Evolutionary conservation across 2,888 invertebrate genomes (phyloP).

Genomic region (Dicyrtomina minuta): DNA sequence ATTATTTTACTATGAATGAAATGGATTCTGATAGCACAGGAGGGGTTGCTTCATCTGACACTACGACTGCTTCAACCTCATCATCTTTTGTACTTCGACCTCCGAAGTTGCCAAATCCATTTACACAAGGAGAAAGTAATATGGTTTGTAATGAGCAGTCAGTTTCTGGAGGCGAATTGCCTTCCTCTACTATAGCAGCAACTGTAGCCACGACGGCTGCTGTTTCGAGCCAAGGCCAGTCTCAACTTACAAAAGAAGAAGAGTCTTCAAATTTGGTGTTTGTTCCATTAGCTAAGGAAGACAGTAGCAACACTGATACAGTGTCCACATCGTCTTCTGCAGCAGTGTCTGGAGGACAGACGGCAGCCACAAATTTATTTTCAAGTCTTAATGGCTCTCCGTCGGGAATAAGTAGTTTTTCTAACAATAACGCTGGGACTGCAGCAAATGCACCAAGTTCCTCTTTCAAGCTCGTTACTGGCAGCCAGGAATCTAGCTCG

Average conservation of each 20-base stretch:
- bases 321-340: background rate
- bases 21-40: background rate
- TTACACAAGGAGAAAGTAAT: conserved; percentile 2
- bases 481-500: background rate
- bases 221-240: background rate
- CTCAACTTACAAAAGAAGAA: background rate
- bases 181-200: background rate
- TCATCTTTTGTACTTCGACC: conserved; percentile 30
- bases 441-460: background rate
- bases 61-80: background rate
- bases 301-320: conserved; percentile 1
- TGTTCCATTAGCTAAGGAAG: conserved; percentile 30
- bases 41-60: background rate
- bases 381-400: conserved; percentile 1
- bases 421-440: background rate
- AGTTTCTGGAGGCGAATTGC: background rate
- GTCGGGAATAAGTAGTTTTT: background rate
- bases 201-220: background rate
- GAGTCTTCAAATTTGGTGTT: conserved; percentile 8
- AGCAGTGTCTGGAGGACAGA: background rate
- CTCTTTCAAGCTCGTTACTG: background rate
- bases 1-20: conserved; percentile 28
- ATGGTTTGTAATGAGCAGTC: background rate
- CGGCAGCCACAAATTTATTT: conserved; percentile 7
- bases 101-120: conserved; percentile 24